Conservation (phyloP, 1,140 invertebrate species). For the Tetramorium alpestre region DNA sequence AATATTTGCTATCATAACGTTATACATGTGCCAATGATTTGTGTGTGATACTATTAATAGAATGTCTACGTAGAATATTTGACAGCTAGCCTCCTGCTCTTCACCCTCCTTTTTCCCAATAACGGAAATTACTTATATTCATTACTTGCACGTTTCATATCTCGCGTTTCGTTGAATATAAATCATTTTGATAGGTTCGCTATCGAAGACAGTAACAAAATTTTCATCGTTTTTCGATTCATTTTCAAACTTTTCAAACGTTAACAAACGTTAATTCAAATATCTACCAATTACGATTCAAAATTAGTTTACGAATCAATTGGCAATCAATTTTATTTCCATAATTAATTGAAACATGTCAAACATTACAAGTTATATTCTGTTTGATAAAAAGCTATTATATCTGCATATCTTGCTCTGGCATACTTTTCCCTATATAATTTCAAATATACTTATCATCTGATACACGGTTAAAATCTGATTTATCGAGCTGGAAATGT, state of each 20-base stretch:
- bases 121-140: constrained; percentile 50
- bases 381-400: background rate
- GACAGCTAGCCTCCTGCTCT: background rate
- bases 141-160: background rate
- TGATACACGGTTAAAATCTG: background rate
- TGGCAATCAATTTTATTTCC: background rate
- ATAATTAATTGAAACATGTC: constrained; percentile 20
- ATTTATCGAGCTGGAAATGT: background rate
- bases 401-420: background rate
- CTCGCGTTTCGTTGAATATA: background rate
- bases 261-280: background rate
- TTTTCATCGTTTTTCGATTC: background rate
- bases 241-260: background rate
- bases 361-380: background rate
- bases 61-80: constrained; percentile 11
- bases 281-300: background rate
- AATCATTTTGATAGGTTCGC: background rate
- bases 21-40: constrained; percentile 21
- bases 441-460: background rate
- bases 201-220: background rate
- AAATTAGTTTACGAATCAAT: constrained; percentile 8
- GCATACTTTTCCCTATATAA: background rate
- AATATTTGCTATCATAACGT: constrained; percentile 18
- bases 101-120: background rate
- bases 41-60: constrained; percentile 12